Conservation (phyloP, 2,888 invertebrate species). For the Coelogynopora nodosa region DNA sequence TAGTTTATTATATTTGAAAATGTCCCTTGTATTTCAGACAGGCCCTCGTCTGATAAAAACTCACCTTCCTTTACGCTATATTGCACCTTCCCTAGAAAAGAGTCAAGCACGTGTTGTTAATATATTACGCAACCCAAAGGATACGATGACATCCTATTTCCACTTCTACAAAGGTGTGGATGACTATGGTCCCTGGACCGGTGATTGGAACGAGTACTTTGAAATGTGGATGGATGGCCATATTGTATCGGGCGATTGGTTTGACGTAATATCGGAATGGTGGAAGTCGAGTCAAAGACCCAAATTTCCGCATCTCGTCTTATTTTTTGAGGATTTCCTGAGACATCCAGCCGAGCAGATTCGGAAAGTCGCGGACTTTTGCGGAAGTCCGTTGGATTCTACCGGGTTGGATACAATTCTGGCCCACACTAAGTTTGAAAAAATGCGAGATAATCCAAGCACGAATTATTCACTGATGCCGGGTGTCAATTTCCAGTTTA, state of each 20-base stretch:
- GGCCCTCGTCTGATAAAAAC: slow-evolving; percentile 33
- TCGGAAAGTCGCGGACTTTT: slow-evolving; percentile 41
- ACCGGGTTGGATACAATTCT: background rate
- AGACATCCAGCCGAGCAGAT: slow-evolving; percentile 37
- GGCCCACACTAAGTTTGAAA: slow-evolving; percentile 14
- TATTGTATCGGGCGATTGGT: slow-evolving; percentile 31
- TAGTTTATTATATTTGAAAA: too few relatives aligned
- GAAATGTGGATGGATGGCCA: slow-evolving; percentile 39
- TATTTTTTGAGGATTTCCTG: slow-evolving; percentile 46
- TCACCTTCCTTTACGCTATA: slow-evolving; percentile 31
- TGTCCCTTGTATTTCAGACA: slow-evolving; percentile 12
- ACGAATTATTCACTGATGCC: slow-evolving; percentile 36
- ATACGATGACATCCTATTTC: slow-evolving; percentile 29
- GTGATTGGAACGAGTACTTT: slow-evolving; percentile 14
- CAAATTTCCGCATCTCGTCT: slow-evolving; percentile 1
- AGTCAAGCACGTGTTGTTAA: background rate
- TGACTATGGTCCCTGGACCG: slow-evolving; percentile 36
- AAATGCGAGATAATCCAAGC: slow-evolving; percentile 15
- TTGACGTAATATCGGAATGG: slow-evolving; percentile 29
- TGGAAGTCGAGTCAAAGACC: slow-evolving; percentile 7
- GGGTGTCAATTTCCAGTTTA: slow-evolving; percentile 23
- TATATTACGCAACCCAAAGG: slow-evolving; percentile 38
- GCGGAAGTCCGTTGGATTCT: background rate
- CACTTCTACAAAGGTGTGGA: slow-evolving; percentile 35
- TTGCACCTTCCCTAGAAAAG: background rate